A percentile compares a stretch with the other conserved stretches of the same genome.
Conservation (phyloP, 1,140 invertebrate species). For the Sesamia nonagrioides region DNA sequence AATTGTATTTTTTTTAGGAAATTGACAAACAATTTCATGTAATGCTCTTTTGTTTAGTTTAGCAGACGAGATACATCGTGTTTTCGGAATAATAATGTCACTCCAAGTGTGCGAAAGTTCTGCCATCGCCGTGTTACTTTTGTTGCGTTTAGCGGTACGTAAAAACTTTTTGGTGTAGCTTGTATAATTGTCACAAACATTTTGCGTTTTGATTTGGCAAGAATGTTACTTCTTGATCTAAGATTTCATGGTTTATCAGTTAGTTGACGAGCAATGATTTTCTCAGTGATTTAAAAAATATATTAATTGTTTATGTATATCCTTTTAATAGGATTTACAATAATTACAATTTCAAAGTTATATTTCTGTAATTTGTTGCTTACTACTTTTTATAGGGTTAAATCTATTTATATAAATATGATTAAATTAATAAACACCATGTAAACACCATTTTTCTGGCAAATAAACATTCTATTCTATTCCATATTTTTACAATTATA, state of each 20-base stretch:
- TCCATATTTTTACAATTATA: no score
- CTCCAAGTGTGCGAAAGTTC: constrained; percentile 84
- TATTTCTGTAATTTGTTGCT: no score
- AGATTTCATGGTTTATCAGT: neutral
- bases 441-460: no score
- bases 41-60: constrained; percentile 65
- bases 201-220: neutral
- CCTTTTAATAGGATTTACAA: no score
- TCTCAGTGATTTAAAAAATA: no score
- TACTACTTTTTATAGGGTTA: no score
- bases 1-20: neutral
- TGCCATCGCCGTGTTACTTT: constrained; percentile 78
- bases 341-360: no score
- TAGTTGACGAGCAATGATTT: neutral
- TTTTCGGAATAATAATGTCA: constrained; percentile 84
- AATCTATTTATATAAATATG: no score
- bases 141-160: constrained; percentile 80
- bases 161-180: constrained; percentile 20
- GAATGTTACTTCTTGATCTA: neutral
- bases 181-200: neutral
- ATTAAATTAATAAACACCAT: no score
- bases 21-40: neutral
- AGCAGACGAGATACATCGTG: constrained; percentile 76
- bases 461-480: no score
- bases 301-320: no score